Conservation (phyloP, 2,797 vertebrate genomes). For the Echeneis naucrates region DNA sequence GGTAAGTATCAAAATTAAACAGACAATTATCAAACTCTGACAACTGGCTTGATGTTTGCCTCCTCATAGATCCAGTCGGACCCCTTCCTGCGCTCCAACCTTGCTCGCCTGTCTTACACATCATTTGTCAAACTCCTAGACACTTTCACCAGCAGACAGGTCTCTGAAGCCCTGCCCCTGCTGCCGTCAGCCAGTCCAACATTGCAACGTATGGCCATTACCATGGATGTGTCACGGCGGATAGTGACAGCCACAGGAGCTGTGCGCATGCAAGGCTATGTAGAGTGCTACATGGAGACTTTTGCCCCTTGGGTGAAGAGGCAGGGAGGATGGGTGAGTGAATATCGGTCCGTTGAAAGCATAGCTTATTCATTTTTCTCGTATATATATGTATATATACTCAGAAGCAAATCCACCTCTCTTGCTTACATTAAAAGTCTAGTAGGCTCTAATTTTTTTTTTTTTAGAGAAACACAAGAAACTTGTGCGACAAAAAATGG, state of each 20-base stretch:
- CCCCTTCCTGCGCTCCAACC: slow-evolving; percentile 78
- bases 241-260: slow-evolving; percentile 87
- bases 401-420: too few species aligned
- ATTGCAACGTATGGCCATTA: slow-evolving; percentile 86
- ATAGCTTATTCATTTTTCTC: too few species aligned
- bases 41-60: not conserved
- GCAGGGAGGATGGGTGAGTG: slow-evolving; percentile 90
- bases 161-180: not conserved
- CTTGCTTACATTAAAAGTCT: too few species aligned
- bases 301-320: slow-evolving; percentile 91
- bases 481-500: too few species aligned
- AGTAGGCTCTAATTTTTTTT: too few species aligned
- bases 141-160: slow-evolving; percentile 63
- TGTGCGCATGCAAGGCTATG: slow-evolving; percentile 85
- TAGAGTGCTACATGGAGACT: slow-evolving; percentile 88
- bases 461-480: too few species aligned
- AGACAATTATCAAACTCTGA: too few species aligned
- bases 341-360: too few species aligned
- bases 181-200: slow-evolving; percentile 75
- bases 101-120: slow-evolving; percentile 84
- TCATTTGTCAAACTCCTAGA: slow-evolving; percentile 88
- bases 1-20: too few species aligned
- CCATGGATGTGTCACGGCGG: slow-evolving; percentile 90
- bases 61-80: slow-evolving; percentile 83
- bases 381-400: too few species aligned